A percentile compares a stretch with the other conserved stretches of the same genome.
Conservation (phyloP, 2,888 invertebrate species). For the Merodon equestris region DNA sequence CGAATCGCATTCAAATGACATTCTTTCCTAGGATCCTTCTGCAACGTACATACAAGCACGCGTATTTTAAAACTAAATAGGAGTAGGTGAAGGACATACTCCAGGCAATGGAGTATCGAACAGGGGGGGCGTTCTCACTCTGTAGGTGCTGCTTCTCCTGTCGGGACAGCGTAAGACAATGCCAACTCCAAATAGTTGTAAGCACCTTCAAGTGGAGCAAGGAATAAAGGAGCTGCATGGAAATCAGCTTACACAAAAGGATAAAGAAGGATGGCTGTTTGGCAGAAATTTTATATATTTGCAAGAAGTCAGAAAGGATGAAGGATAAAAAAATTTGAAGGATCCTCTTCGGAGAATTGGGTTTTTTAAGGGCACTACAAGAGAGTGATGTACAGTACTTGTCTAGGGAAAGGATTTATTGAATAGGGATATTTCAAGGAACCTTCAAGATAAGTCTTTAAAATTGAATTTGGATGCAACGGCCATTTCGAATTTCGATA, state of each 20-base stretch:
- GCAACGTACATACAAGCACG: conserved; percentile 27
- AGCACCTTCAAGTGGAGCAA: conserved; percentile 3
- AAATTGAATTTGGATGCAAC: no score
- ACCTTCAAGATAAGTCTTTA: no score
- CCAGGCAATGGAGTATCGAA: conserved; percentile 12
- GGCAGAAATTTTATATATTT: no score
- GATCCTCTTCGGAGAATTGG: no score
- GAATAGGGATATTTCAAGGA: no score
- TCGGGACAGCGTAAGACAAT: conserved; percentile 37
- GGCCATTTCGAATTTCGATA: no score
- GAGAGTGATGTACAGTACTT: no score
- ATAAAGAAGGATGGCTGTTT: no score
- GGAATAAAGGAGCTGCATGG: neutral
- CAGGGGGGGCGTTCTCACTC: conserved; percentile 12
- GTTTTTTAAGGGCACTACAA: no score
- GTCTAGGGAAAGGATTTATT: no score
- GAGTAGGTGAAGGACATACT: conserved; percentile 22
- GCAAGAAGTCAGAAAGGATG: no score
- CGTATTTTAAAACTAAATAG: conserved; percentile 22
- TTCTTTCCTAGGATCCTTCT: conserved; percentile 21
- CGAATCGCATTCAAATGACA: conserved; percentile 18
- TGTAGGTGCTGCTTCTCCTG: conserved; percentile 12
- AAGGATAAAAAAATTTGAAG: no score
- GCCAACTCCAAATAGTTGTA: conserved; percentile 33
- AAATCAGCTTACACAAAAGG: conserved; percentile 14